Evolutionary conservation across 2,113 vertebrate species (phyloP), one percentile per base, ranked within the genome.

Genomic region (Pedetes capensis): DNA sequence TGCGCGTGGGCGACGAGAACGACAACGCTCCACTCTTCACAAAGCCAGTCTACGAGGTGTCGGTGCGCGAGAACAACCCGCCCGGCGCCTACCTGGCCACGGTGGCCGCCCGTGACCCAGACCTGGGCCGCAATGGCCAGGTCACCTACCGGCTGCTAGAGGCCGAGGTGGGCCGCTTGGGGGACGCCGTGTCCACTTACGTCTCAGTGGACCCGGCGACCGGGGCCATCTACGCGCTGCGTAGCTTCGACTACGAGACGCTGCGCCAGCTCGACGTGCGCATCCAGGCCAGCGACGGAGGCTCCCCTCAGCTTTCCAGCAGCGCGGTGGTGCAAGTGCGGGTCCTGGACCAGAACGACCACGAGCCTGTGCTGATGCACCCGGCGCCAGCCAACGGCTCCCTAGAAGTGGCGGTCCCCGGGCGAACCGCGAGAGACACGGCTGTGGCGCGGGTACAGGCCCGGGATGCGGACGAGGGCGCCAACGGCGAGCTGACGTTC

Each of bases 311-410:
- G 98, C 99, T 99, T n/a, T 99, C 99, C 97, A 99, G 98, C 97
- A 99, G 98, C 55, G 98, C 99, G 0, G 95, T 99, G 69, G 98
- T 99, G 97, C 98, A 98, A 66, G 98, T 99, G 89, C 98, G 98
- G 89, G 98, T 99, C 96, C 98, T 99, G 47, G 99, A 99, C 97
- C 99, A 99, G 97, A 99, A 99, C 0, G 99, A 99, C 97, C 99
- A 99, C 88, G 98, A 99, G 18, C 99, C 99, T 0, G 95, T 98
- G 37, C 99, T 99, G 90, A 98, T 98, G 20, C 98, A 99, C 75
- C 99, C 99, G 0, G 97, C 97, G 2, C 98, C 99, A 2, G 98
- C 98, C 95, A 99, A 99, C 0, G 99, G 99, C 18, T 99, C 99
- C 0, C 98, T 99, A 8, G 99, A 99, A 97, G 98, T 99, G 0